These are phyloP conservation scores for Meloidogyne hapla DNA, from an alignment of 1,140 invertebrate species.

Conservation along the genomic window DNA sequence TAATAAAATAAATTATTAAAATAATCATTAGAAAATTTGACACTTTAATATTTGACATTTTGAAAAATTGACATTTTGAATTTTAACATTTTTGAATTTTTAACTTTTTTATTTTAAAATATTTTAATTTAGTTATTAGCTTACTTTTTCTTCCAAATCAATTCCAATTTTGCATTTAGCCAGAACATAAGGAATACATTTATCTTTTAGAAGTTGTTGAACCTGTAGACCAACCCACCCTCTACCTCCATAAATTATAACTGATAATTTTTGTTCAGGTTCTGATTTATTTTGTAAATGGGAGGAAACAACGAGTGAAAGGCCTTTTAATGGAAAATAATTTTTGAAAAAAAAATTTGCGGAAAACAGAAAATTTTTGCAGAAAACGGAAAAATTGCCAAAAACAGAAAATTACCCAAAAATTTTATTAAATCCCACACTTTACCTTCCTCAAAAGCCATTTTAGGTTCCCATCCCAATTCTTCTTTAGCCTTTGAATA, in stretches of 20 bases:
- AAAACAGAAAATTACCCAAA: too few species aligned
- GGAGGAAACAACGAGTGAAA: conserved; percentile 52
- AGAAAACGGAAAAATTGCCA: too few species aligned
- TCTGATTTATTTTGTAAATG: conserved; percentile 35
- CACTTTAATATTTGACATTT: background rate
- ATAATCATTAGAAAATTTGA: too few species aligned
- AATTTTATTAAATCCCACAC: background rate
- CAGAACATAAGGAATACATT: conserved; percentile 39
- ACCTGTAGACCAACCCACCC: conserved; percentile 62
- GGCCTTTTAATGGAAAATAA: conserved; percentile 36
- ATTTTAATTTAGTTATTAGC: background rate
- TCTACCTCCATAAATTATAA: conserved; percentile 60
- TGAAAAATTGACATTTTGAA: background rate
- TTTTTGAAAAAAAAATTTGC: too few species aligned
- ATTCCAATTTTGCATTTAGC: conserved; percentile 47
- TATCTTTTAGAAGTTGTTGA: conserved; percentile 38
- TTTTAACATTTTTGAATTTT: background rate
- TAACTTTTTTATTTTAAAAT: too few species aligned
- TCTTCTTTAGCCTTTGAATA: conserved; percentile 59
- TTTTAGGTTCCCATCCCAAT: conserved; percentile 62
- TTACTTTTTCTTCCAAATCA: conserved; percentile 51
- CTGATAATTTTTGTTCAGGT: conserved; percentile 50
- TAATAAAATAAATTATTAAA: conserved; percentile 5
- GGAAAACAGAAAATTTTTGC: too few species aligned
- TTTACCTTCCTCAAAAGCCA: conserved; percentile 63